Evolutionary conservation across 2,888 invertebrate genomes (phyloP), one percentile per base, ranked within the genome.

Genomic region (Entomobrya proxima): DNA sequence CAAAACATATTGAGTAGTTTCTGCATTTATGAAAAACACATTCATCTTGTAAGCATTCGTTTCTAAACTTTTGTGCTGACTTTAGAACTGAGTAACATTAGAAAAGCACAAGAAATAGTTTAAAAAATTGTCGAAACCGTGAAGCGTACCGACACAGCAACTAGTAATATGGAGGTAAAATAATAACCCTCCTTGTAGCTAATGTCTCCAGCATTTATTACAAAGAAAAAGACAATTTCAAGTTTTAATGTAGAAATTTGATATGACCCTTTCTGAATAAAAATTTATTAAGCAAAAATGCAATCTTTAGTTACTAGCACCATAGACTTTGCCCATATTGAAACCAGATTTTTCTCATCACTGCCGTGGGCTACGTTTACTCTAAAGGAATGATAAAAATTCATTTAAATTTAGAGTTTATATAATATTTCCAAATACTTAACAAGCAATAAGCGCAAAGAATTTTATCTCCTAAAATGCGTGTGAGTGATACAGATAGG

Each of bases 11-110:
- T 44, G n/a, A 37, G n/a, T 35, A 27, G 9, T 61, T 58, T 61
- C 61, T 40, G 30, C 61, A 18, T 15, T 27, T 44, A 77, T 77
- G 77, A 61, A 61, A 77, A 79, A 44, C 61, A 77, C 78, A 78
- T 50, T 18, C 27, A 21, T 61, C n/a, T 30, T 24, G 1, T 5
- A 24, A 21, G 27, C 13, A 15, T 4, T 61, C 30, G 32, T 11
- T 35, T 30, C 61, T 18, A 18, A 35, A 58, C 30, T 76, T 74
- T 24, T 55, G 37, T 55, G 2, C 18, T 67, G 13, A 15, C 11
- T 47, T 13, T 9, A 47, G n/a, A 47, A 47, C 47, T 15, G 5
- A 69, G n/a, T n/a, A n/a, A n/a, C n/a, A n/a, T n/a, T n/a, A n/a
- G n/a, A n/a, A n/a, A n/a, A n/a, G n/a, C n/a, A n/a, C n/a, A n/a